Evolutionary conservation across 2,797 vertebrate species (phyloP).

Genomic region (Mus caroli): DNA sequence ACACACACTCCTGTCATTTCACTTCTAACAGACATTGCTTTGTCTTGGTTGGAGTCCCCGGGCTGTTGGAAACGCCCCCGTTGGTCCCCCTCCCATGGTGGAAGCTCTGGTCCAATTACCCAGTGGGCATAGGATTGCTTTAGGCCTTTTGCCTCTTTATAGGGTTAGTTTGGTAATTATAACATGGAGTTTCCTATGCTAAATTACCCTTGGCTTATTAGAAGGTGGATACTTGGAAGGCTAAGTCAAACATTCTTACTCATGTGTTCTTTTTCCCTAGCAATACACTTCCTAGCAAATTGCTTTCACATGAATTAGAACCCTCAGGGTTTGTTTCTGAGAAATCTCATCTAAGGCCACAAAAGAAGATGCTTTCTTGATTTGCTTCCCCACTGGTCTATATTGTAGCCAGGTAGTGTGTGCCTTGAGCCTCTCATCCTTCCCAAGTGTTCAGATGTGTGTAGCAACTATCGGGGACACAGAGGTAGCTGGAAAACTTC

Average conservation of each 20-base stretch:
- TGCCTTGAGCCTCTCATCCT: background rate
- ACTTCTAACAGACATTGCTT: background rate
- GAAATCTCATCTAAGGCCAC: background rate
- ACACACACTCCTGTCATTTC: background rate
- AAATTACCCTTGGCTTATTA: background rate
- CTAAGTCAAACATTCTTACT: background rate
- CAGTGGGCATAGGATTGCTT: background rate
- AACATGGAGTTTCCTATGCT: background rate
- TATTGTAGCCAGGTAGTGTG: background rate
- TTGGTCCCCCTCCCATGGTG: background rate
- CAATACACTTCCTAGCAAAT: background rate
- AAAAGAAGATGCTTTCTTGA: background rate
- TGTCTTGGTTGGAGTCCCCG: background rate
- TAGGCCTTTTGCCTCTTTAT: background rate
- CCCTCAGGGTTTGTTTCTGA: slow-evolving; percentile 1
- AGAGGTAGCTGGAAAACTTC: background rate
- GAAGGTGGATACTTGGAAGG: background rate
- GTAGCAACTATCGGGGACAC: background rate
- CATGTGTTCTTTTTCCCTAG: background rate
- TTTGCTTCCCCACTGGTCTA: background rate
- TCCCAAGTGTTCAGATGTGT: background rate
- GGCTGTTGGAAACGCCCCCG: background rate
- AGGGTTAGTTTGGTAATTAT: background rate
- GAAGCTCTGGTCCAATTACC: background rate
- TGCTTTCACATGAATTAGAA: background rate